Evolutionary conservation across 1,140 invertebrate species (phyloP), one percentile per base, ranked within the genome.

Genomic region (Vanessa atalanta): DNA sequence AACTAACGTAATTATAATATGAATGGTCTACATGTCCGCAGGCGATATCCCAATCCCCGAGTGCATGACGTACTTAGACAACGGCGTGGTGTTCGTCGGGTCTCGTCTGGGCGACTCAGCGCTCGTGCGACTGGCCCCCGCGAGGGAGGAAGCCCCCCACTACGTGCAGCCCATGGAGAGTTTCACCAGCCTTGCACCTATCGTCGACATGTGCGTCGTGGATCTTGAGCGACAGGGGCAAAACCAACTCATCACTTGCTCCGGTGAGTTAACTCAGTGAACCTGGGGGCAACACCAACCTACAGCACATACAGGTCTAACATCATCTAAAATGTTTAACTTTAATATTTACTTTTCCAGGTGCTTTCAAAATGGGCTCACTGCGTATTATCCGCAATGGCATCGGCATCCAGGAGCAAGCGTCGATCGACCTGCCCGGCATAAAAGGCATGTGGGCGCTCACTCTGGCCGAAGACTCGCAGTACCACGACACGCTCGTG

Each of bases 31-130:
- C 13, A 8, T 37, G 20, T 50, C 15, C 43, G 0, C 78, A 95
- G 96, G 96, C 51, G 97, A 99, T 93, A 99, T 99, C 50, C 98
- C 98, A 15, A 99, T 99, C 78, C 98, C 99, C 4, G 98, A 99
- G 92, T 99, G 98, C 86, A 97, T 99, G 86, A 99, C 98, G n/a
- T 99, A 99, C 87, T 93, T 99, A 63, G 99, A 99, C 88, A 99
- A 99, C 94, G 98, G 98, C 55, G 99, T 99, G 31, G 96, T 99
- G 64, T 99, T 99, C 90, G 96, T 99, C 81, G 99, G 99, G 0
- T 99, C 98, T 1, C 95, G 98, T 23, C 94, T 99, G 26, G 99
- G 99, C 0, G 99, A 99, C 93, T 99, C 98, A 0, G 99, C 99
- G 77, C 93, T 99, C 4, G 96, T 99, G 1, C 98, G 98, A 84